Base-by-base conservation (phyloP, 2,797 vertebrate genomes). In the Eidolon dupreanum region DNA sequence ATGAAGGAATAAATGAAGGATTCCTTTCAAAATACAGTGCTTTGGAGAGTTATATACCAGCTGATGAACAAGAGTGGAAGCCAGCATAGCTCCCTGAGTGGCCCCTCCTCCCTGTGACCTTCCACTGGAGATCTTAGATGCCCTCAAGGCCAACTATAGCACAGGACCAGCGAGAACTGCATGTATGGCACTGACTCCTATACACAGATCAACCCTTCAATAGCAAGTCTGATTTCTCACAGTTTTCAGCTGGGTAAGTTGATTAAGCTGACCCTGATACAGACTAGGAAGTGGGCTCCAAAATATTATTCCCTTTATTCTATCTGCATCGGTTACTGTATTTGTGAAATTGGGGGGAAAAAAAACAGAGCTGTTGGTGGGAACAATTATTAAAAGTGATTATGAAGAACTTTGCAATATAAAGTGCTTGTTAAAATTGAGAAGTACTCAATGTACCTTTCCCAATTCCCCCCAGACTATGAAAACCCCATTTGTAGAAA, bases 371-470 rank as follows among this genome's bases (percentile, higher is more conserved):
- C 94, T 94, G 82, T 95, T 83, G 78, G 88, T 86, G 90, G 79
- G 88, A 97, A 97, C 95, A 97, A 97, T 97, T 97, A 97, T 94
- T 97, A 94, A 94, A 97, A 97, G 95, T 92, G 95, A 94, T 97
- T 96, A 97, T 92, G 94, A 96, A 97, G 96, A 98, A 93, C 83
- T 95, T 71, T 70, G 92, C 53, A 46, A 87, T 84, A 85, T 84
- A 85, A 95, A 96, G 88, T 95, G 93, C 96, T 97, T 98, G 95
- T 96, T 97, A 96, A 96, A 96, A 93, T 6, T 28, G 91, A 97
- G 86, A 97, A 95, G 90, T 75, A 78, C 63, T 97, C 78, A 5
- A 91, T 51, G 51, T 89, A 81, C 74, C 77, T 79, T 90, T 90
- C 87, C 66, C 51, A 86, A 90, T 88, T 96, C 90, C 96, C 97